Base-by-base conservation (phyloP, 2,113 vertebrate species). In the Menura novaehollandiae region DNA sequence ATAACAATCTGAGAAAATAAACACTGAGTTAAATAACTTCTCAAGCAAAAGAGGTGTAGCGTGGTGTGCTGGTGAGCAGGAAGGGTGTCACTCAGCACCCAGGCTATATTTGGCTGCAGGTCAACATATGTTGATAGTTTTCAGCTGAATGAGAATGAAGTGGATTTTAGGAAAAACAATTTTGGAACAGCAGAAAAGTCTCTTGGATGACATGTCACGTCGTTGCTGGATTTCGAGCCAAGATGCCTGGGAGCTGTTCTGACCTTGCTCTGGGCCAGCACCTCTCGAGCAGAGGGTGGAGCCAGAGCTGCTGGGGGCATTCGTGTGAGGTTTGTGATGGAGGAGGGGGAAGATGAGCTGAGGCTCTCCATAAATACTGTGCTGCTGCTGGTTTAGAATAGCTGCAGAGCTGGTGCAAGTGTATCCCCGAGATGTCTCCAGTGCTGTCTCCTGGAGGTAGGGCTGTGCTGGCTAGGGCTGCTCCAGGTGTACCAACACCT, bases 201-300 rank as follows among this genome's bases (percentile, higher is more conserved):
- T 0, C 21, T 63, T 9, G 37, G 64, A 10, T 49, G 44, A 35
- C 37, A 33, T 1, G 1, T 73, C 23, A 4, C 0, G 0, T n/a
- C 13, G 2, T 13, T 43, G 62, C 44, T 3, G 10, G 30, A 9
- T 75, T 82, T 81, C 8, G 59, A 43, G 73, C 51, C 10, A 1
- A 23, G 80, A 2, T 43, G 41, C 55, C n/a, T 30, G 26, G 58
- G 75, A 76, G 62, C 62, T 58, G 23, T 7, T 71, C 14, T 63
- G 69, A 59, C 80, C 83, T 86, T 83, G 76, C 79, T 71, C 39
- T 81, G 83, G 30, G 78, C 28, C 3, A 8, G 60, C 21, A 12
- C 33, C 83, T 71, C 68, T 73, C 0, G 0, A 87, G 59, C 47
- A 74, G 46, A 55, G 68, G 24, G 21, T 27, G 15, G 64, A 52